These are phyloP conservation scores for Cyprinus carpio DNA, from an alignment of 2,113 vertebrate species.

Conservation along the genomic window DNA sequence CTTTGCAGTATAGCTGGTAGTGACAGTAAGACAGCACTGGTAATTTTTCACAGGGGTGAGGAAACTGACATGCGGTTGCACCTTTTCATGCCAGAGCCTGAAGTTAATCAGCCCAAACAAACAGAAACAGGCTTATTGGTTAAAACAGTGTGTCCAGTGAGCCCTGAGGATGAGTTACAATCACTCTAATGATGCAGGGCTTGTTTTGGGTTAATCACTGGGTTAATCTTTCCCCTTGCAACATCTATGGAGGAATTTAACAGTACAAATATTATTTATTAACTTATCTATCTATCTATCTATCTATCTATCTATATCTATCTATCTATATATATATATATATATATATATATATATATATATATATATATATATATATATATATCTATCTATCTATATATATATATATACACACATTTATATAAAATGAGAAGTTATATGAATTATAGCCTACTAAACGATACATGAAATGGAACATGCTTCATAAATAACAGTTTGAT, in stretches of 20 bases:
- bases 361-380: no score
- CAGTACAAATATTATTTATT: not conserved
- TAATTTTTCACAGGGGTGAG: slow-evolving; percentile 51
- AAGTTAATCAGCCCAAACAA: slow-evolving; percentile 42
- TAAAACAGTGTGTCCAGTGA: slow-evolving; percentile 36
- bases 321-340: no score
- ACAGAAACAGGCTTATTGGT: slow-evolving; percentile 30
- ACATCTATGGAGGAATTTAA: not conserved
- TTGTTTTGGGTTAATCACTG: not conserved
- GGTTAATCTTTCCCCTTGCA: not conserved
- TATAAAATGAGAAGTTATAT: no score
- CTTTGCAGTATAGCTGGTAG: slow-evolving; percentile 4
- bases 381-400: no score
- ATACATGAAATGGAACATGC: not conserved
- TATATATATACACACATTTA: no score
- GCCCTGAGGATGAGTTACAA: slow-evolving; percentile 26
- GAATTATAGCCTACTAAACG: no score
- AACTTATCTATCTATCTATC: no score
- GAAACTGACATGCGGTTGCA: slow-evolving; percentile 55
- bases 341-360: no score
- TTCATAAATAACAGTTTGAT: not conserved
- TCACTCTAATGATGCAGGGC: not conserved
- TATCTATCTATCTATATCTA: no score
- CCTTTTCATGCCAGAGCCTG: slow-evolving; percentile 49
- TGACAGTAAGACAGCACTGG: slow-evolving; percentile 7